phyloP scores from a whole-genome alignment of 2,113 vertebrate species.

The Psittacus erithacus region DNA sequence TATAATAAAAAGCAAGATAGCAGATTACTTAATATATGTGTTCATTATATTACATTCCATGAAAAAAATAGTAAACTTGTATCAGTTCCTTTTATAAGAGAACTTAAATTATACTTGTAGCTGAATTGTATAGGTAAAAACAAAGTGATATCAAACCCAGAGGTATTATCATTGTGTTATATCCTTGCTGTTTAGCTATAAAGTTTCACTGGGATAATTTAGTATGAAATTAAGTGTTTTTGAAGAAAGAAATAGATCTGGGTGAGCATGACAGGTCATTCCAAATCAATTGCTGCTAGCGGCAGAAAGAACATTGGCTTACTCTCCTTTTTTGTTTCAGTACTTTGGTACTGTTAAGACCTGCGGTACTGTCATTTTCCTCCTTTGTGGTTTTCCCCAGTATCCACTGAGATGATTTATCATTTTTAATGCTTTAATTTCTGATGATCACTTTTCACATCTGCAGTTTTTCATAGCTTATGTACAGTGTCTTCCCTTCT shows the following conservation, averaged over 20 bases:
- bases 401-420: background rate
- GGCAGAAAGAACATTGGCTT: background rate
- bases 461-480: background rate
- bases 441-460: background rate
- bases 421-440: background rate
- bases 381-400: background rate
- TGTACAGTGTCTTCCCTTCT: background rate
- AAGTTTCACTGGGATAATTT: background rate
- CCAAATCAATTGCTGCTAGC: background rate
- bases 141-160: background rate
- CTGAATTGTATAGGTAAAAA: background rate
- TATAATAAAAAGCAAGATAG: background rate
- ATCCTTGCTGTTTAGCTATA: background rate
- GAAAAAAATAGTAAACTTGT: background rate
- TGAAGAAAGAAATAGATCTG: background rate
- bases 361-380: background rate
- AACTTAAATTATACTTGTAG: background rate
- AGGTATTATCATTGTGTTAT: background rate
- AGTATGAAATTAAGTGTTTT: background rate
- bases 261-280: background rate
- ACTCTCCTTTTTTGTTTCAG: background rate
- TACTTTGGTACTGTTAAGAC: background rate
- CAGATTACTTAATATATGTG: background rate
- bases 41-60: background rate
- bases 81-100: background rate